Conservation (phyloP, 2,113 vertebrate species). For the Pyxicephalus adspersus region DNA sequence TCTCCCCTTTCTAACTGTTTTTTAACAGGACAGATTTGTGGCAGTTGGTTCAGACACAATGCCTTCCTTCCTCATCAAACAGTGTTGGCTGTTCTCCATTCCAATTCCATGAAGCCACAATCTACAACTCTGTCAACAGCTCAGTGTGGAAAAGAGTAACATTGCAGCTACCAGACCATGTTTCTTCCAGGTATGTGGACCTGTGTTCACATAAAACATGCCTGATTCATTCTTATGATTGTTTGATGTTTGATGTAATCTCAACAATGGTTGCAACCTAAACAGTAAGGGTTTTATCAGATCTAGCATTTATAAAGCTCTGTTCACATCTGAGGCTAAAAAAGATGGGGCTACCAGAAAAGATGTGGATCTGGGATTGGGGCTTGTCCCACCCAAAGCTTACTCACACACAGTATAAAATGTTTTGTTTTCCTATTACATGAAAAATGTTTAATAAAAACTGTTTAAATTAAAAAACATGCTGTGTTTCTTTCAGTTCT, state of each 20-base stretch:
- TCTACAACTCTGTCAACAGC: slow-evolving; percentile 95
- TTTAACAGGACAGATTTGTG: slow-evolving; percentile 86
- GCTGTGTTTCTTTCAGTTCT: slow-evolving; percentile 72
- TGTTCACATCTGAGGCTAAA: too few species aligned
- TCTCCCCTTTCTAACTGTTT: slow-evolving; percentile 26
- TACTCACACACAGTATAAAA: too few species aligned
- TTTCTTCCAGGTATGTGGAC: slow-evolving; percentile 86
- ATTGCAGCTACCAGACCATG: slow-evolving; percentile 92
- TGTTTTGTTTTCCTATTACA: too few species aligned
- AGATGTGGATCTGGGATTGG: too few species aligned
- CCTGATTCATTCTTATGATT: neutral
- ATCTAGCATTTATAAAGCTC: too few species aligned
- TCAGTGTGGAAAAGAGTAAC: slow-evolving; percentile 93
- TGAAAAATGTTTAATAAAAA: too few species aligned
- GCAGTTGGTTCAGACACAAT: slow-evolving; percentile 95
- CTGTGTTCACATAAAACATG: neutral
- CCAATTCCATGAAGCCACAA: slow-evolving; percentile 96
- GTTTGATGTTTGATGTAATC: too few species aligned
- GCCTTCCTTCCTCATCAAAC: slow-evolving; percentile 93
- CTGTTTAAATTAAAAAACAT: too few species aligned
- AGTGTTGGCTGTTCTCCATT: slow-evolving; percentile 97
- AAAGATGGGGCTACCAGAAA: too few species aligned
- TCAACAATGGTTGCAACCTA: too few species aligned
- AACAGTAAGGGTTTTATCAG: too few species aligned
- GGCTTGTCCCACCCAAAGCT: too few species aligned